phyloP scores from a whole-genome alignment of 1,140 invertebrate species.

The Tetramorium alpestre region DNA sequence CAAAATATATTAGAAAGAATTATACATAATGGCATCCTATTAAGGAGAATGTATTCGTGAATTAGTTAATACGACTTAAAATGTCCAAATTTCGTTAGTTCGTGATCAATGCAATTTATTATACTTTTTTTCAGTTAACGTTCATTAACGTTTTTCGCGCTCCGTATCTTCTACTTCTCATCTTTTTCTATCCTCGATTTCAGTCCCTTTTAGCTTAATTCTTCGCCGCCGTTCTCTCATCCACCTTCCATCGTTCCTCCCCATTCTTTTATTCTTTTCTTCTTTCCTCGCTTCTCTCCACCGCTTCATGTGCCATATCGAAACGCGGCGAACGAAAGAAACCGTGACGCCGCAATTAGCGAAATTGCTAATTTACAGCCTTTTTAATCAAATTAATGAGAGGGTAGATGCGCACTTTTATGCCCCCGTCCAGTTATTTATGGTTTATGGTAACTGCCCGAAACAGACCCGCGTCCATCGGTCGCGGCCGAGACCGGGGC shows the following conservation, averaged over 20 bases:
- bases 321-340: slow-evolving; percentile 42
- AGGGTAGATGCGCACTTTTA: slow-evolving; percentile 68
- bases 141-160: background rate
- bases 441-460: slow-evolving; percentile 75
- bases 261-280: slow-evolving; percentile 2
- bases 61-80: background rate
- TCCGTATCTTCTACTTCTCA: background rate
- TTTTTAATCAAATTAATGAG: slow-evolving; percentile 78
- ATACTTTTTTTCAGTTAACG: background rate
- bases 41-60: background rate
- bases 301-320: slow-evolving; percentile 5
- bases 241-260: background rate
- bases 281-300: slow-evolving; percentile 6
- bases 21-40: background rate
- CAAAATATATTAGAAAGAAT: background rate
- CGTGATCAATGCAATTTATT: background rate
- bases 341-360: slow-evolving; percentile 73
- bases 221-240: background rate
- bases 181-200: slow-evolving; percentile 18
- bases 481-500: slow-evolving; percentile 34
- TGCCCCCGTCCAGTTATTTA: slow-evolving; percentile 73
- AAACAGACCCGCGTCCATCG: slow-evolving; percentile 65
- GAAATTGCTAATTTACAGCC: slow-evolving; percentile 74
- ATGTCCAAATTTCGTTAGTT: background rate
- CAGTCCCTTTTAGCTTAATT: slow-evolving; percentile 8